phyloP scores from a whole-genome alignment of 2,888 invertebrate genomes.

The Geotrupes spiniger region DNA sequence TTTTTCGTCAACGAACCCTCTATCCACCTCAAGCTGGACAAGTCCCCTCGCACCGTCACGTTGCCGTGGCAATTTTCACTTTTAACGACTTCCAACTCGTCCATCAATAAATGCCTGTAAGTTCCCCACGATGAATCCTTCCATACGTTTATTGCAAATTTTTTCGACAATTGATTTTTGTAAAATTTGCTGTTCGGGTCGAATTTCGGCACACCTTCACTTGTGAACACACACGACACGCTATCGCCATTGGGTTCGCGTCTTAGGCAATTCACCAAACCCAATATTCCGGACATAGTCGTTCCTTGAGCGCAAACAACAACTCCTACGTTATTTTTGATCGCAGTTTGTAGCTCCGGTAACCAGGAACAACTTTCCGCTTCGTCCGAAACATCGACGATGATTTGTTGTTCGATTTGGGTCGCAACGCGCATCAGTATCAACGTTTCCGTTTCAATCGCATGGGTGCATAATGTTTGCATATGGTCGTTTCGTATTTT shows the following conservation, averaged over 20 bases:
- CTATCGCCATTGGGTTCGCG: slow-evolving; percentile 63
- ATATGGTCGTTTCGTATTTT: not conserved
- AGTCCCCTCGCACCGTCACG: slow-evolving; percentile 76
- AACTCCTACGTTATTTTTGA: slow-evolving; percentile 44
- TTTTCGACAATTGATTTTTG: slow-evolving; percentile 58
- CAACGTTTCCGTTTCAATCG: not conserved
- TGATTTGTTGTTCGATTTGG: slow-evolving; percentile 10
- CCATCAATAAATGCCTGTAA: slow-evolving; percentile 74
- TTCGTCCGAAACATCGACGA: slow-evolving; percentile 31
- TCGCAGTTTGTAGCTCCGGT: not conserved
- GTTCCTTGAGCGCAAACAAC: slow-evolving; percentile 65
- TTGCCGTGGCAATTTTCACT: slow-evolving; percentile 74
- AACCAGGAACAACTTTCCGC: slow-evolving; percentile 1
- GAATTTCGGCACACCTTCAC: slow-evolving; percentile 13
- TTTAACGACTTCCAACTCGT: slow-evolving; percentile 48
- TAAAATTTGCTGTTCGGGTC: slow-evolving; percentile 46
- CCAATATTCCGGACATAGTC: slow-evolving; percentile 73
- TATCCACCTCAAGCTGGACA: slow-evolving; percentile 82
- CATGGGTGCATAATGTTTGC: not conserved
- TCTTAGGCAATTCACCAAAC: slow-evolving; percentile 83
- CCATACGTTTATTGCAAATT: slow-evolving; percentile 77
- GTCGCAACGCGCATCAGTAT: not conserved
- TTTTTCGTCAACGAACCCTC: slow-evolving; percentile 58
- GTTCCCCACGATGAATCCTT: slow-evolving; percentile 61
- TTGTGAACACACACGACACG: slow-evolving; percentile 46